Conservation (phyloP, 2,797 vertebrate species). For the Lemur catta region DNA sequence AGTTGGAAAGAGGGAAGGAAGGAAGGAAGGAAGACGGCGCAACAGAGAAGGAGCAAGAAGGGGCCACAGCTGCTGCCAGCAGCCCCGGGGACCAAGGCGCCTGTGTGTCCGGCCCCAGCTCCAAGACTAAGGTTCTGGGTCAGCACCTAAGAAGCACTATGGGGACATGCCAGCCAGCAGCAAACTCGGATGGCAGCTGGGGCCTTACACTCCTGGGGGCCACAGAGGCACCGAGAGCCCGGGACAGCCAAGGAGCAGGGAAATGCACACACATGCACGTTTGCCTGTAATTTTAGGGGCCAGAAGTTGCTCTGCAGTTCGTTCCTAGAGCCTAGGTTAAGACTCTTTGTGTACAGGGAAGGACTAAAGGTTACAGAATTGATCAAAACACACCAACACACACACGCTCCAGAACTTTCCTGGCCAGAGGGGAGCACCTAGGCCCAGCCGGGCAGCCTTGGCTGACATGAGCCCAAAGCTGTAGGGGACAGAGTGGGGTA, state of each 20-base stretch:
- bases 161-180: not conserved
- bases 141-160: not conserved
- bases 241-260: not conserved
- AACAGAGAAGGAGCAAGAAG: constrained; percentile 1
- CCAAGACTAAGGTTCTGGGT: not conserved
- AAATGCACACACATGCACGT: rapidly evolving
- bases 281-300: not conserved
- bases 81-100: not conserved
- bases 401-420: not conserved
- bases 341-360: not conserved
- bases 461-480: not conserved
- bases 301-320: not conserved
- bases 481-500: not conserved
- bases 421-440: not conserved
- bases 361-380: not conserved
- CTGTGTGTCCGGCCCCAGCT: not conserved
- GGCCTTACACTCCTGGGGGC: not conserved
- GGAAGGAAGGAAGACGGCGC: constrained; percentile 36
- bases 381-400: not conserved
- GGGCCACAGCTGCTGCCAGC: rapidly evolving
- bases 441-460: rapidly evolving
- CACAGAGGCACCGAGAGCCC: not conserved
- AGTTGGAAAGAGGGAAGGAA: constrained; percentile 77
- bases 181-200: not conserved
- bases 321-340: not conserved